These are phyloP conservation scores for Helicoverpa zea DNA, from an alignment of 1,140 invertebrate genomes.

Conservation along the genomic window DNA sequence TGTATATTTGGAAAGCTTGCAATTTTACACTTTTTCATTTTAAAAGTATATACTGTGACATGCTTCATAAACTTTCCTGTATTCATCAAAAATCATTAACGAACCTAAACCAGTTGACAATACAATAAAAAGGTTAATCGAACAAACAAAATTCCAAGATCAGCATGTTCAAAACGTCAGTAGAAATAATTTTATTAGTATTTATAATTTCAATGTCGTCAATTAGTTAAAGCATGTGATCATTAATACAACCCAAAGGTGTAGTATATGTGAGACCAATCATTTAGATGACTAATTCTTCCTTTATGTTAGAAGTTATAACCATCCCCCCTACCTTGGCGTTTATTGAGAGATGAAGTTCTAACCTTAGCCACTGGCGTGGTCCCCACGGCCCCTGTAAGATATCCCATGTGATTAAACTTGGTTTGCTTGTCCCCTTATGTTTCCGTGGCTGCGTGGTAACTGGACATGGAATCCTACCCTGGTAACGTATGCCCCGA, in stretches of 20 bases:
- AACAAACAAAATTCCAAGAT: not conserved
- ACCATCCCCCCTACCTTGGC: slow-evolving; percentile 52
- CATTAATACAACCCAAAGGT: slow-evolving; percentile 51
- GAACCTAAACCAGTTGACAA: not conserved
- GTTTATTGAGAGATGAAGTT: slow-evolving; percentile 25
- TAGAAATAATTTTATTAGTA: slow-evolving; percentile 24
- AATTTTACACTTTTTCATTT: slow-evolving; percentile 1
- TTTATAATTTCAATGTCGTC: slow-evolving; percentile 54
- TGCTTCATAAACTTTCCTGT: slow-evolving; percentile 17
- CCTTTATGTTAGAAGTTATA: slow-evolving; percentile 46
- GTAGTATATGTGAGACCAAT: slow-evolving; percentile 42
- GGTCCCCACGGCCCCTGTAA: slow-evolving; percentile 47
- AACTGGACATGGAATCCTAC: slow-evolving; percentile 61
- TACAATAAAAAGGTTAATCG: not conserved
- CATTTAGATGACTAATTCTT: slow-evolving; percentile 49
- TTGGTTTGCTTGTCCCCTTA: slow-evolving; percentile 81
- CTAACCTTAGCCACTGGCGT: slow-evolving; percentile 40
- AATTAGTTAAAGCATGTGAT: slow-evolving; percentile 41
- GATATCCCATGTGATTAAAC: slow-evolving; percentile 73
- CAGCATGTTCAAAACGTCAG: slow-evolving; percentile 9
- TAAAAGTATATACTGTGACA: slow-evolving; percentile 9
- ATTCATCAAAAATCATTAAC: not conserved
- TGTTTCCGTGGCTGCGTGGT: slow-evolving; percentile 79
- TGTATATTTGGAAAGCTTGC: slow-evolving; percentile 41
- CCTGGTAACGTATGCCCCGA: slow-evolving; percentile 81